Base-by-base conservation (phyloP, 2,888 invertebrate species). In the Megalurothrips usitatus region DNA sequence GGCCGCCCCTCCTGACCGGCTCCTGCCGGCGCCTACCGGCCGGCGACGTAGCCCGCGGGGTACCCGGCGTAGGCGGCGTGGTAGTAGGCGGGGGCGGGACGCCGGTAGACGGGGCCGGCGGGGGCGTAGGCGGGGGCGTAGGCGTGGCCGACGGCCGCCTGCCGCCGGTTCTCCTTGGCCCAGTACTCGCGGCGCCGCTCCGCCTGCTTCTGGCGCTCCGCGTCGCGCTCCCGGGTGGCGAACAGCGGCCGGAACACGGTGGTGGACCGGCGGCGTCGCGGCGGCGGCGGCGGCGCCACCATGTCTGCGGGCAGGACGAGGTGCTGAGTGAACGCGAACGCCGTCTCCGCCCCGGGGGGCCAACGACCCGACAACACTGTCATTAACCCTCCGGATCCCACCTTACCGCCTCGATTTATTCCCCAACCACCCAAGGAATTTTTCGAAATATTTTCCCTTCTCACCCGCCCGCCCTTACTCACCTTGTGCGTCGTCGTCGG, bases 161-260 rank as follows among this genome's bases (percentile, higher is more conserved):
- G 68, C 68, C 68, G 68, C 68, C 68, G 68, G 23, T 75, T 12
- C 68, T 75, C 68, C 68, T 26, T 26, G 68, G 23, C 26, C 68
- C 68, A 75, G 68, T 75, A 75, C 68, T 75, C 68, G 23, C 68
- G 68, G 26, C 68, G 68, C 23, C 68, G 68, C 26, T 75, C 68
- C 2, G 9, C 6, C 68, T 23, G 23, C 68, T 75, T 26, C 23
- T 26, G 68, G 23, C 68, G 68, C 68, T 75, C 68, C 23, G 68
- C 68, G 26, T 75, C 68, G 68, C 68, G 68, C 68, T 75, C 26
- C 68, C 26, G 68, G 68, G 68, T 75, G 4, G 68, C 68, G 68
- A 75, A 75, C 68, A 75, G 68, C 68, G 68, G 68, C 68, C 68
- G 68, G 68, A 75, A 75, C 68, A 75, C 68, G 23, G 26, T 26